Conservation (phyloP, 2,113 vertebrate genomes). For the Micromys minutus region DNA sequence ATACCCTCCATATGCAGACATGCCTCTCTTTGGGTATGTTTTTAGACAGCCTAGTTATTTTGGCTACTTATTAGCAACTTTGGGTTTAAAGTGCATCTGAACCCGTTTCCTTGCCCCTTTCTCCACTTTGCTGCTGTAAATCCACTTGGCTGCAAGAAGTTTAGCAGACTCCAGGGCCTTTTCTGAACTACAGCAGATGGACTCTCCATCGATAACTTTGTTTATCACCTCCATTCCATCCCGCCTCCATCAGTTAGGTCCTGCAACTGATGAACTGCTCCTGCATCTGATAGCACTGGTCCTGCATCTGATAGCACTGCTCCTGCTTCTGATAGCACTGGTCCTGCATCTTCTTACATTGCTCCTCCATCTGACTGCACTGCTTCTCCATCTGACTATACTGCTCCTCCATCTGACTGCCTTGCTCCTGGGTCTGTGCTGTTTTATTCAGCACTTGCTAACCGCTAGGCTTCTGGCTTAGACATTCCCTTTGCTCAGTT, state of each 20-base stretch:
- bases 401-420: not conserved
- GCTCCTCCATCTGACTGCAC: not conserved
- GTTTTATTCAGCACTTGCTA: not conserved
- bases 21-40: not conserved
- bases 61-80: not conserved
- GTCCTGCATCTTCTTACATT: not conserved
- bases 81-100: not conserved
- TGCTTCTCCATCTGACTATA: too few relatives aligned
- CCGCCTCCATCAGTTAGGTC: not conserved
- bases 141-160: not conserved
- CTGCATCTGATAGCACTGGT: not conserved
- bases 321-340: not conserved
- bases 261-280: not conserved
- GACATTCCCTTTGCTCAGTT: not conserved
- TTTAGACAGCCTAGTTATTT: slow-evolving; percentile 15
- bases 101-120: not conserved
- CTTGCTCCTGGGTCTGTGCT: not conserved
- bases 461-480: not conserved
- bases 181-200: not conserved
- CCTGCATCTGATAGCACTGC: not conserved
- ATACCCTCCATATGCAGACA: not conserved
- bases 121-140: not conserved
- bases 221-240: fast-evolving
- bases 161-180: not conserved
- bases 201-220: fast-evolving